Conservation (phyloP, 92 coral and sea anemone genomes). For the Phenganax stokvisi region DNA sequence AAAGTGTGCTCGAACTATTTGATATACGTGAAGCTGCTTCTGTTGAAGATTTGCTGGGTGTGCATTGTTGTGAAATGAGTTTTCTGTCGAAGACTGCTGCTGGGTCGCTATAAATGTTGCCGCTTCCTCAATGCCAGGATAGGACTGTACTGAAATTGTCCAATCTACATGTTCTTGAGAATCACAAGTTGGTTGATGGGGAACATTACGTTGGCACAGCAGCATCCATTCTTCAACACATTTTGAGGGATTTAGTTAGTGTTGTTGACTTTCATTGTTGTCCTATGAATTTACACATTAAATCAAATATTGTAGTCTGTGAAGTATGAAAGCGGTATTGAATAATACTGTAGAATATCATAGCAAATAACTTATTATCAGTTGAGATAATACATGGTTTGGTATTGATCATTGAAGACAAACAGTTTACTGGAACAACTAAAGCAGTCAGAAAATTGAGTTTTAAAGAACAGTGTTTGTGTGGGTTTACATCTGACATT, state of each 20-base stretch:
- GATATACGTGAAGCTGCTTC: neutral
- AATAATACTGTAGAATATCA: too few relatives aligned
- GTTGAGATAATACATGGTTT: too few relatives aligned
- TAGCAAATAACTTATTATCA: too few relatives aligned
- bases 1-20: conserved; percentile 2
- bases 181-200: conserved; percentile 17
- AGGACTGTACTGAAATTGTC: conserved; percentile 16
- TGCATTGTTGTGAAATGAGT: conserved; percentile 1
- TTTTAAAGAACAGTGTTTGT: too few relatives aligned
- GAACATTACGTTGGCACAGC: conserved; percentile 22
- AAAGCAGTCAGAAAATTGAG: too few relatives aligned
- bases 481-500: too few relatives aligned
- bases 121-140: conserved; percentile 11
- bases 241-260: neutral
- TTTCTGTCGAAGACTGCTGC: neutral
- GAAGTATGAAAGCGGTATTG: too few relatives aligned
- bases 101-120: neutral
- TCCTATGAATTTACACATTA: neutral
- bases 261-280: neutral
- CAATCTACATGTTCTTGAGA: conserved; percentile 20
- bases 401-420: too few relatives aligned
- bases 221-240: conserved; percentile 25
- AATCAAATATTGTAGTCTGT: neutral
- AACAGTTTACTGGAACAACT: too few relatives aligned
- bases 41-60: conserved; percentile 9